Conservation (phyloP, 2,888 invertebrate species). For the Germaria angustata region DNA sequence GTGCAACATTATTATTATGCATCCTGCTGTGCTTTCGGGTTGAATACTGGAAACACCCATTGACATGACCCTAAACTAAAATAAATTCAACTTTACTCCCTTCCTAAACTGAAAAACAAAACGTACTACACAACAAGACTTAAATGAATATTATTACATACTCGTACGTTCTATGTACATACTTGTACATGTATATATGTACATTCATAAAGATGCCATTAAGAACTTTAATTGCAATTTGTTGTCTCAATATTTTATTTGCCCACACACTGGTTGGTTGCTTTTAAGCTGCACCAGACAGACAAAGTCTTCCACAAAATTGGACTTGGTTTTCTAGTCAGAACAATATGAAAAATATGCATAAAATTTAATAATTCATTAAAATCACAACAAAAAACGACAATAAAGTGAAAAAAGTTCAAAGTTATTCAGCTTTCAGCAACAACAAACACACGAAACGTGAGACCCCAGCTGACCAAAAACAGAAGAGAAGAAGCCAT, state of each 20-base stretch:
- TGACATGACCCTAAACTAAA: constrained; percentile 45
- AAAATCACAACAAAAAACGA: not conserved
- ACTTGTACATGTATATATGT: not conserved
- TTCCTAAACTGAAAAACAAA: not conserved
- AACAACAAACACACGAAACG: not conserved
- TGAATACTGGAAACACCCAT: constrained; percentile 39
- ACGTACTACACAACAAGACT: not conserved
- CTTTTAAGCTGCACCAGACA: not conserved
- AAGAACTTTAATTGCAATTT: constrained; percentile 60
- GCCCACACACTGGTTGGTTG: constrained; percentile 39
- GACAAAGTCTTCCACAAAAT: not conserved
- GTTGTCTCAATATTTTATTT: constrained; percentile 41
- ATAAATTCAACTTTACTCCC: not conserved
- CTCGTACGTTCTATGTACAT: not conserved
- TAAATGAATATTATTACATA: constrained; percentile 1
- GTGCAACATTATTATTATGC: constrained; percentile 17
- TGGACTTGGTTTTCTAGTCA: constrained; percentile 39
- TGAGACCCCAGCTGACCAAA: not conserved
- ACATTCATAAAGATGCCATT: constrained; percentile 32
- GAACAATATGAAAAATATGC: constrained; percentile 25
- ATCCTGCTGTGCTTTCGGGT: constrained; percentile 32
- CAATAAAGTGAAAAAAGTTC: constrained; percentile 5
- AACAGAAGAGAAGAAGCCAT: constrained; percentile 42
- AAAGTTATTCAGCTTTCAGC: not conserved
- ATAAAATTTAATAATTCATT: constrained; percentile 52